A percentile compares a stretch with the other conserved stretches of the same genome.
These are phyloP conservation scores for Alfaro cultratus DNA, from an alignment of 2,797 vertebrate genomes.

Conservation along the genomic window DNA sequence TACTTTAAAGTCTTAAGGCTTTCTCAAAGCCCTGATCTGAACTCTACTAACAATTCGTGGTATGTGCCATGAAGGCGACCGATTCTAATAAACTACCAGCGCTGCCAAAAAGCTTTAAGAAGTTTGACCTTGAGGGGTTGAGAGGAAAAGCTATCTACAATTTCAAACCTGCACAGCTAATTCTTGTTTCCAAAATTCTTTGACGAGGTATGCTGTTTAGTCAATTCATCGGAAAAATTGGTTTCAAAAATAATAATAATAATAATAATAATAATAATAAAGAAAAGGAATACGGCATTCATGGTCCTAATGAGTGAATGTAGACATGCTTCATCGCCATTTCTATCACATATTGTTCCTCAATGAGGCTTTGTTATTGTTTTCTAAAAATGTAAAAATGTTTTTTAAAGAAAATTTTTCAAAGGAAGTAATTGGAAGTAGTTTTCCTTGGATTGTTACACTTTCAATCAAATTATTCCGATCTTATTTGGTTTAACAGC, in stretches of 20 bases:
- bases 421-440: background rate
- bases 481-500: slow-evolving; percentile 2
- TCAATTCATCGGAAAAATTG: background rate
- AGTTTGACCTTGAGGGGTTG: background rate
- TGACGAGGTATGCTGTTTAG: background rate
- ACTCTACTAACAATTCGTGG: background rate
- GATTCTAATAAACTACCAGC: background rate
- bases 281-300: background rate
- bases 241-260: background rate
- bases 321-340: background rate
- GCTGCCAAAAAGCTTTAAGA: background rate
- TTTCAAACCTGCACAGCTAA: background rate
- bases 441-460: background rate
- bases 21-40: background rate
- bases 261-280: background rate
- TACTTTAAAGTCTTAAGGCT: background rate
- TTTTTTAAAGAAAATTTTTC: background rate
- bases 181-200: background rate
- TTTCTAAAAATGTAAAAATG: background rate
- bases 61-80: background rate
- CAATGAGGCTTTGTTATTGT: background rate
- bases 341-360: background rate
- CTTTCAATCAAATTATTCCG: background rate
- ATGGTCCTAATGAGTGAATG: background rate
- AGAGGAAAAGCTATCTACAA: background rate